Conservation (phyloP, 1,140 invertebrate species). For the Thrips palmi region DNA sequence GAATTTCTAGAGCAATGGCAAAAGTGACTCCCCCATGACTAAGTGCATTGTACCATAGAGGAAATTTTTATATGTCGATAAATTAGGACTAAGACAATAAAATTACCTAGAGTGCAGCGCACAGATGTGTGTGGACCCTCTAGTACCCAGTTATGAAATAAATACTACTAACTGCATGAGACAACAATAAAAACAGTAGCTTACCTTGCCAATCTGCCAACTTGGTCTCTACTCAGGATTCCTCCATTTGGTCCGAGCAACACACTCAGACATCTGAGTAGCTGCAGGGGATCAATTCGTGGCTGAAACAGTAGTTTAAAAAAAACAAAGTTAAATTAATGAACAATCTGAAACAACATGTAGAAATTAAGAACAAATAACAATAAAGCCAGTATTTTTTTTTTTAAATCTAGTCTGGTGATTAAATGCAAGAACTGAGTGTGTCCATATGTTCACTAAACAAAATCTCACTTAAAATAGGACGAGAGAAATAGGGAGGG, state of each 20-base stretch:
- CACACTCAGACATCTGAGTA: conserved; percentile 70
- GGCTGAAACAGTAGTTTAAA: conserved; percentile 61
- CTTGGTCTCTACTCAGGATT: conserved; percentile 71
- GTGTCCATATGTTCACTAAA: too few species aligned
- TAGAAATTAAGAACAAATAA: too few species aligned
- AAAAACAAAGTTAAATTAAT: too few species aligned
- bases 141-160: background rate
- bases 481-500: too few species aligned
- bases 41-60: background rate
- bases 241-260: conserved; percentile 64
- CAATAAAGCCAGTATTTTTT: too few species aligned
- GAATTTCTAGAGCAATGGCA: too few species aligned
- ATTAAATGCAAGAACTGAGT: too few species aligned
- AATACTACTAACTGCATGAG: background rate
- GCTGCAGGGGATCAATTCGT: conserved; percentile 71
- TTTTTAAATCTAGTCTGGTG: too few species aligned
- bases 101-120: background rate
- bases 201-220: conserved; percentile 57
- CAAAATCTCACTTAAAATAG: too few species aligned
- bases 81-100: conserved; percentile 5
- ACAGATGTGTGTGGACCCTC: background rate
- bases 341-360: too few species aligned
- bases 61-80: background rate
- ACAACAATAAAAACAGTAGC: conserved; percentile 16
- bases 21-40: too few species aligned